Evolutionary conservation across 2,113 vertebrate genomes (phyloP), one percentile per base, ranked within the genome.

Genomic region (Pedetes capensis): DNA sequence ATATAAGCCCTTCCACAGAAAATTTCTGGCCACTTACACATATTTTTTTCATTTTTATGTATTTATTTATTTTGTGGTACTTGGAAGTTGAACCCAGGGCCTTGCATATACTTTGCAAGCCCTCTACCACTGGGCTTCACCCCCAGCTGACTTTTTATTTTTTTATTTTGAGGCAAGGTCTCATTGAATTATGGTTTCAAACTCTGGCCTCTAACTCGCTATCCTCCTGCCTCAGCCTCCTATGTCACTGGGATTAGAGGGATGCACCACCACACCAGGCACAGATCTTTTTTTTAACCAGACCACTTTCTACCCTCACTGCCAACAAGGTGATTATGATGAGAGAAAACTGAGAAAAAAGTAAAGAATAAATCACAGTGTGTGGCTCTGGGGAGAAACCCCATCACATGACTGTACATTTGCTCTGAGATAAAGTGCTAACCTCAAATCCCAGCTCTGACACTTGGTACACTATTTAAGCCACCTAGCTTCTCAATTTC

Each of bases 331-430:
- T 90, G 49, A 76, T 80, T 64, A 53, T 47, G 20, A 4, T 42
- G 6, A 94, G 12, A 49, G 39, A 61, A 93, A 85, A 59, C 23
- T 27, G 61, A 68, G 75, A 61, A 51, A 20, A 91, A 51, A 51
- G 57, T 75, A 89, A 87, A 75, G 37, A 95, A 68, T 47, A 87
- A 61, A 83, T 74, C 72, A 79, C 64, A 89, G 64, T 78, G 34
- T 5, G 27, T 79, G 87, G 20, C n/a, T 22, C 57, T 44, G 32
- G 37, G 83, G 74, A 79, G 47, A 55, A 89, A 78, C 8, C 2
- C 78, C 53, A 79, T 91, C 49, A n/a, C 18, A 66, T 71, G n/a
- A 42, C 10, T 37, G 11, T 3, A 0, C 14, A 44, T 55, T 89
- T 59, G 3, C 20, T 95, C 39, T 0, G 1, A 87, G 78, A 69